phyloP scores from a whole-genome alignment of 2,888 invertebrate genomes.

The Platynereis dumerilii region DNA sequence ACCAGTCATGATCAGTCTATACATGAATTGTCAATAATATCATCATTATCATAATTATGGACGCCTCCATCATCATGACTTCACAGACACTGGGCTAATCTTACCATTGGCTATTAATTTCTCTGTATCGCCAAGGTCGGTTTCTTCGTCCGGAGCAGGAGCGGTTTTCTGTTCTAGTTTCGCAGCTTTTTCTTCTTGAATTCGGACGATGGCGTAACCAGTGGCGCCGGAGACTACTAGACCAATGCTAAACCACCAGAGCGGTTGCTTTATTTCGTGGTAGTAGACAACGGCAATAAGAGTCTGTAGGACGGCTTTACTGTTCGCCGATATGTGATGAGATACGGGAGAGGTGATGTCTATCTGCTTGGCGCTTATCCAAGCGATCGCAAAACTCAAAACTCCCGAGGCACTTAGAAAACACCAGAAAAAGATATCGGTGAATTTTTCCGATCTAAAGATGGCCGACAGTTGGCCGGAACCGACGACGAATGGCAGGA shows the following conservation, averaged over 20 bases:
- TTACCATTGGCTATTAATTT: too few species aligned
- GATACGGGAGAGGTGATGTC: slow-evolving; percentile 61
- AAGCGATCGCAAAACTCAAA: slow-evolving; percentile 52
- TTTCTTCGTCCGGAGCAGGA: background rate
- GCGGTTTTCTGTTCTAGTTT: background rate
- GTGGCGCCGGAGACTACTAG: slow-evolving; percentile 58
- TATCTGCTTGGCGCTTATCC: slow-evolving; percentile 61
- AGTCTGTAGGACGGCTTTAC: slow-evolving; percentile 61
- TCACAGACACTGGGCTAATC: too few species aligned
- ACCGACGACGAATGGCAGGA: slow-evolving; percentile 52
- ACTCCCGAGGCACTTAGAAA: slow-evolving; percentile 51
- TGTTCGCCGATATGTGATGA: slow-evolving; percentile 61
- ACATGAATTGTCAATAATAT: too few species aligned
- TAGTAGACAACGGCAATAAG: slow-evolving; percentile 57
- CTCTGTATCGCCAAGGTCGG: background rate
- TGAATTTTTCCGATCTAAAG: slow-evolving; percentile 20
- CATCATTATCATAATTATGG: too few species aligned
- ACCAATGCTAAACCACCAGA: slow-evolving; percentile 61
- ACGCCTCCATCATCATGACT: too few species aligned
- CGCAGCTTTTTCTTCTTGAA: slow-evolving; percentile 26
- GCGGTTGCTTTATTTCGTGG: slow-evolving; percentile 49
- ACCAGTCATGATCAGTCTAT: too few species aligned
- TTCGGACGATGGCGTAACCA: slow-evolving; percentile 47
- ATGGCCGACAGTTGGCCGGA: slow-evolving; percentile 53
- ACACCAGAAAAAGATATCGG: slow-evolving; percentile 45